A percentile compares a stretch with the other conserved stretches of the same genome.
phyloP scores from a whole-genome alignment of 2,113 vertebrate species.

The Syngnathus floridae region DNA sequence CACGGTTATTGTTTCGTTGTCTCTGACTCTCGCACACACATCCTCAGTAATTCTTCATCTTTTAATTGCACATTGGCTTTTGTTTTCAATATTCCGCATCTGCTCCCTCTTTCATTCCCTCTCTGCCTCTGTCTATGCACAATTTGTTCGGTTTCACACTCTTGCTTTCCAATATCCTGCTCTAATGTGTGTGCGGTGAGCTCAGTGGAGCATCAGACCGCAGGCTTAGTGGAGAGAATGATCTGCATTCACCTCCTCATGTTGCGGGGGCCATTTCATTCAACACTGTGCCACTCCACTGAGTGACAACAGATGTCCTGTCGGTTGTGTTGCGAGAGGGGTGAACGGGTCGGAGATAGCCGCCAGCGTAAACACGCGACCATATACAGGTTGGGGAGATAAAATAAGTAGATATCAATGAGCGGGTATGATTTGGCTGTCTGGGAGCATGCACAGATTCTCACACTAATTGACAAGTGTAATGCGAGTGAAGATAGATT shows the following conservation, averaged over 20 bases:
- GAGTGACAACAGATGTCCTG: slow-evolving; percentile 16
- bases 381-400: not conserved
- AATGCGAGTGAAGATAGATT: not conserved
- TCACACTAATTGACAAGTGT: not conserved
- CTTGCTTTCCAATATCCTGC: slow-evolving; percentile 31
- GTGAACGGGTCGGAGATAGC: slow-evolving; percentile 2
- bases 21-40: not conserved
- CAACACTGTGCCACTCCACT: slow-evolving; percentile 16
- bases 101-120: not conserved
- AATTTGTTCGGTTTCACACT: slow-evolving; percentile 12
- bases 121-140: slow-evolving; percentile 1
- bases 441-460: not conserved
- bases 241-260: slow-evolving; percentile 31
- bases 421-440: not conserved
- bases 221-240: slow-evolving; percentile 11
- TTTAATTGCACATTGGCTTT: slow-evolving; percentile 24
- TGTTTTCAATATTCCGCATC: slow-evolving; percentile 18
- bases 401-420: not conserved
- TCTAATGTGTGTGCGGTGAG: slow-evolving; percentile 26
- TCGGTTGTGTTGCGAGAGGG: slow-evolving; percentile 4
- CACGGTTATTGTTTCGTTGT: slow-evolving; percentile 20
- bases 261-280: slow-evolving; percentile 39
- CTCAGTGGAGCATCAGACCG: slow-evolving; percentile 21
- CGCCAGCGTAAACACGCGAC: not conserved
- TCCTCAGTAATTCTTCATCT: slow-evolving; percentile 8